Base-by-base conservation (phyloP, 2,113 vertebrate species). In the Archocentrus centrarchus region DNA sequence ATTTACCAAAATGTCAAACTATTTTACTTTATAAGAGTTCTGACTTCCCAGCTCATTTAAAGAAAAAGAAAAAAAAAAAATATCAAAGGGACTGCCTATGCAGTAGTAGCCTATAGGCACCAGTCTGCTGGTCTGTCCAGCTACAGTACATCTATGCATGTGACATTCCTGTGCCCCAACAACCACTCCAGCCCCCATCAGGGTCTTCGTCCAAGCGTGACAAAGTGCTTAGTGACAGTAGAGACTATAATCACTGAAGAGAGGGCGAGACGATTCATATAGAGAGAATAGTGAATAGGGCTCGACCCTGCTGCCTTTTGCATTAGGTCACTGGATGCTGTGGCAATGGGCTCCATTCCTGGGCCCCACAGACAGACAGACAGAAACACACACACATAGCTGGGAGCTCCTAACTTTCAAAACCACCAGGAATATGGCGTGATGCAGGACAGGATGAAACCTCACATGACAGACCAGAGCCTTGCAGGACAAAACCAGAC, bases 311-410 rank as follows among this genome's bases (percentile, higher is more conserved):
- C 91, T 94, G 93, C 90, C 91, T 91, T 94, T 93, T 73, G 88
- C 92, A 94, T 95, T 93, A 94, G 90, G 91, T 94, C 91, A 94
- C 91, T 91, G 80, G 88, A 90, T 87, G 88, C 89, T 84, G 92
- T 84, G 84, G 91, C 83, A 89, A 87, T 87, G 88, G 85, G 92
- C 83, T 92, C 86, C 87, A 88, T 88, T 87, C 66, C 75, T 82
- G 79, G 75, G 84, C 58, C 81, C 70, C 80, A 73, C 83, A 88
- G 11, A 88, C 73, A 44, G 4, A 80, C 80, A 75, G 55, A 15
- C 44, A 15, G 63, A 75, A 79, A 86, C 5, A 86, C 68, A n/a
- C 2, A 79, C 44, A 62, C 47, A 79, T 27, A 90, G 80, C 82
- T 90, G 87, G 84, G 78, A 77, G 83, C 79, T 32, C 75, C 76